Evolutionary conservation across 2,113 vertebrate genomes (phyloP), one percentile per base, ranked within the genome.

Genomic region (Syngnathus scovelli): DNA sequence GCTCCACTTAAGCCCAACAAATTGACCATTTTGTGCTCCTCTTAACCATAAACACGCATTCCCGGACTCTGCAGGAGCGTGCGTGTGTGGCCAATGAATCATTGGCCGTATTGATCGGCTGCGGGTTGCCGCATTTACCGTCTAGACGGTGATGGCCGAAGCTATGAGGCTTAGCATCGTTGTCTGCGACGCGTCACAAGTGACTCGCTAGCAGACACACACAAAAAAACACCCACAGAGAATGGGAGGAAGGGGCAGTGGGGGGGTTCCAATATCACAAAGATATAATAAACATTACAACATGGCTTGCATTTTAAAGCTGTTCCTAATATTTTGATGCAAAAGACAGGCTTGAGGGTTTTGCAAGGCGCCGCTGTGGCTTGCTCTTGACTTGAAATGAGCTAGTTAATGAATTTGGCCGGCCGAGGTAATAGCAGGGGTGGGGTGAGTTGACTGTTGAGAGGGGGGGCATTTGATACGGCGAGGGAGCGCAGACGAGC

Each of bases 301-400:
- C 3, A 52, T 52, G 10, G 3, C 49, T n/a, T n/a, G 49, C 13
- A 60, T 5, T 9, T 38, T 38, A 60, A 60, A 23, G 21, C 6
- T 27, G 21, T 62, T 62, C 13, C 21, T 4, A 62, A 27, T 62
- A 62, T 27, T 62, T 15, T 18, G 41, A 13, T 16, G n/a, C 39
- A 23, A 56, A 56, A 33, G 23, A 33, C 55, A 36, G 27, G 13
- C 37, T 58, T 10, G 5, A 56, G 78, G 71, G 72, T 21, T 43
- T 44, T 61, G 10, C 38, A 41, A 61, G 59, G 38, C 36, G 8
- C 18, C 18, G 36, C 39, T 62, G 39, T 62, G 41, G 44, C 11
- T 46, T 59, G 74, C 71, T 80, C 72, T 69, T 13, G 79, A 78
- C 84, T 86, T 78, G 68, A 77, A 83, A 86, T 81, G 79, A 85